A percentile compares a stretch with the other conserved stretches of the same genome.
Evolutionary conservation across 2,113 vertebrate genomes (phyloP).

Genomic region (Rattus rattus): DNA sequence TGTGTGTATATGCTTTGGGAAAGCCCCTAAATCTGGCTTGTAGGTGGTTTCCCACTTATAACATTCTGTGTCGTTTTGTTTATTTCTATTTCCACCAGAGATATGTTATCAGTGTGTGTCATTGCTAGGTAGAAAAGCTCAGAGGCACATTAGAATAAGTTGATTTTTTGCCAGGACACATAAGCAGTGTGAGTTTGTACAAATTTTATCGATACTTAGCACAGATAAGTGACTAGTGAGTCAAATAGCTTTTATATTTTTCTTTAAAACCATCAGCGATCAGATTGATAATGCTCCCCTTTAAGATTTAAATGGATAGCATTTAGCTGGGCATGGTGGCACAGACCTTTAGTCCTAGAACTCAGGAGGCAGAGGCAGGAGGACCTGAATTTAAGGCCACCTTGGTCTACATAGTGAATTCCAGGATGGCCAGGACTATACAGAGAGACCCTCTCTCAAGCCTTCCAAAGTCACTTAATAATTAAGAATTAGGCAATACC

Average conservation of each 20-base stretch:
- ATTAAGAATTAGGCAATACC: not conserved
- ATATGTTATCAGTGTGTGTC: not conserved
- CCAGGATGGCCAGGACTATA: not conserved
- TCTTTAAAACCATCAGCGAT: conserved; percentile 28
- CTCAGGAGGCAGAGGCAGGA: not conserved
- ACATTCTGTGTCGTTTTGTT: not conserved
- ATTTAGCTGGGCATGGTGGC: too few species aligned
- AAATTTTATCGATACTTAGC: not conserved
- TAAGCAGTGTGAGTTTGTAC: not conserved
- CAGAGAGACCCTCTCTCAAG: not conserved
- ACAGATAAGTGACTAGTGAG: not conserved
- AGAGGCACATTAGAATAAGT: not conserved
- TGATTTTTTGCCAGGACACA: not conserved
- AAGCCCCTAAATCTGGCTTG: conserved; percentile 20
- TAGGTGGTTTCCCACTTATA: conserved; percentile 8
- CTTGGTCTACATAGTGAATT: not conserved
- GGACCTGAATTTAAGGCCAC: not conserved
- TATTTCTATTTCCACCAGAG: not conserved
- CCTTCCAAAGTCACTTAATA: not conserved
- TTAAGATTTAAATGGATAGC: conserved; percentile 24
- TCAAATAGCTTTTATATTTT: conserved; percentile 1
- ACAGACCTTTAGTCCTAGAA: not conserved
- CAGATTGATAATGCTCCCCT: not conserved
- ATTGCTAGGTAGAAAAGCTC: not conserved
- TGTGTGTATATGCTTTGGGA: not conserved